phyloP scores from a whole-genome alignment of 2,888 invertebrate species.

The Apamea anceps region DNA sequence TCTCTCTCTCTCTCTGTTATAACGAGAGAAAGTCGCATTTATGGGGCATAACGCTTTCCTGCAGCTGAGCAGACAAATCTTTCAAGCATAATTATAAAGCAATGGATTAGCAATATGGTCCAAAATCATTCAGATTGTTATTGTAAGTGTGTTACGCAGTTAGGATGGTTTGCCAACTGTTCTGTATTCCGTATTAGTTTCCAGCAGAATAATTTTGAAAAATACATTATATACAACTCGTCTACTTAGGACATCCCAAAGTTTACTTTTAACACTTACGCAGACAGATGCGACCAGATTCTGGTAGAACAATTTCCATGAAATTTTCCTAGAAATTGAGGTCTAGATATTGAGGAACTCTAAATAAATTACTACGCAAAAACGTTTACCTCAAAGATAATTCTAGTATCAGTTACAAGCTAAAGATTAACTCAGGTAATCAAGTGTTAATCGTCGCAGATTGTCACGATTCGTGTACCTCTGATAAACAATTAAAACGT shows the following conservation, averaged over 20 bases:
- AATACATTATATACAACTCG: neutral
- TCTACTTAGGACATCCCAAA: neutral
- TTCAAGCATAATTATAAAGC: no score
- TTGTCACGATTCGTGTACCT: neutral
- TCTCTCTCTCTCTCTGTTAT: no score
- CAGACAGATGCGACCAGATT: no score
- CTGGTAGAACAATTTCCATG: no score
- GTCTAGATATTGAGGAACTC: no score
- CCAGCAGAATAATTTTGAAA: neutral
- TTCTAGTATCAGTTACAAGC: constrained; percentile 11
- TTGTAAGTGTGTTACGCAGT: no score
- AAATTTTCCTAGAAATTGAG: no score
- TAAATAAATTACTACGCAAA: constrained; percentile 11
- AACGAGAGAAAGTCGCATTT: no score
- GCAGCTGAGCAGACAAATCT: neutral
- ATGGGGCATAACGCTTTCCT: neutral
- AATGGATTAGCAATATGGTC: no score
- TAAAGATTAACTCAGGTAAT: constrained; percentile 5
- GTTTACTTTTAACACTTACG: neutral
- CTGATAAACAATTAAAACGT: constrained; percentile 22
- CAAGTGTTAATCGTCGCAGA: constrained; percentile 1
- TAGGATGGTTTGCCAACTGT: neutral
- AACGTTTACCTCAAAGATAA: constrained; percentile 8
- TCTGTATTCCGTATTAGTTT: neutral
- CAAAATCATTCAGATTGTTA: no score